Evolutionary conservation across 2,113 vertebrate species (phyloP).

Genomic region (Oryzias melastigma): DNA sequence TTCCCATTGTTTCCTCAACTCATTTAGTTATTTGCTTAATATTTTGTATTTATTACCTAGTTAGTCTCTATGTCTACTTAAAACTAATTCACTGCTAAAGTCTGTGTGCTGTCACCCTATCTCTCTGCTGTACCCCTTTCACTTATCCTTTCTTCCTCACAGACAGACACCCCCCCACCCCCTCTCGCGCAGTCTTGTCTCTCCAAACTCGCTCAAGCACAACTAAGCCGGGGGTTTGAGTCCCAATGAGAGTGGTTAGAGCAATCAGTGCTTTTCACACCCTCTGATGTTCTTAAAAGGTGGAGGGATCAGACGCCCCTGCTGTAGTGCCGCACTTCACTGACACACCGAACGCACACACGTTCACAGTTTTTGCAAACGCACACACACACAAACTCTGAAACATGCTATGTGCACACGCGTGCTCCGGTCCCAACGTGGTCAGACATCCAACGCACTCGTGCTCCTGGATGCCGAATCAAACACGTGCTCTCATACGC

Average conservation of each 20-base stretch:
- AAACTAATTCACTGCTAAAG: slow-evolving; percentile 40
- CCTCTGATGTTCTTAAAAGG: slow-evolving; percentile 78
- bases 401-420: slow-evolving; percentile 4
- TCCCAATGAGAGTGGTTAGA: slow-evolving; percentile 76
- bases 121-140: slow-evolving; percentile 31
- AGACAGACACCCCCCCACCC: slow-evolving; percentile 28
- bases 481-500: slow-evolving; percentile 7
- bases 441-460: slow-evolving; percentile 17
- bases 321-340: slow-evolving; percentile 56
- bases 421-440: slow-evolving; percentile 10
- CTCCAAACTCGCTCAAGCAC: slow-evolving; percentile 73
- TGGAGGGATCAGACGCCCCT: slow-evolving; percentile 73
- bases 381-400: slow-evolving; percentile 7
- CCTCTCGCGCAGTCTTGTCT: slow-evolving; percentile 56
- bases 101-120: slow-evolving; percentile 27
- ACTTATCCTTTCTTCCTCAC: slow-evolving; percentile 21
- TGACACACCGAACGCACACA: slow-evolving; percentile 31
- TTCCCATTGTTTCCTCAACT: background rate
- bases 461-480: background rate
- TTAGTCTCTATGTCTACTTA: slow-evolving; percentile 23
- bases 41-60: slow-evolving; percentile 14
- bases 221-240: slow-evolving; percentile 75
- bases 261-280: slow-evolving; percentile 79
- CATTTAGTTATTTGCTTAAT: slow-evolving; percentile 35
- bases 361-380: background rate